Base-by-base conservation (phyloP, 2,888 invertebrate species). In the Papilio elwesi region DNA sequence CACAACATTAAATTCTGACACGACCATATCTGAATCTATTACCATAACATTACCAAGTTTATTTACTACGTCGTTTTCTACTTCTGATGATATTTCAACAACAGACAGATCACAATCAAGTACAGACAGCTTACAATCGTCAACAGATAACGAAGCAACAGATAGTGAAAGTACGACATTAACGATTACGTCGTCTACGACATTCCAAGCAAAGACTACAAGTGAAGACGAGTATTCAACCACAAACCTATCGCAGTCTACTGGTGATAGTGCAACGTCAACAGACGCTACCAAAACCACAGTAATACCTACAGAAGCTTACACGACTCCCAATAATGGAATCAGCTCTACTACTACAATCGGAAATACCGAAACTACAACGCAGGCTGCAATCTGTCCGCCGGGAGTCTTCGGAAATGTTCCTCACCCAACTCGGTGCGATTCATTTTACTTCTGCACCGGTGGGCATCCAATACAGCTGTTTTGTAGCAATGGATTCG, bases 401-500 rank as follows among this genome's bases (percentile, higher is more conserved):
- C 59, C 59, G 0, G 59, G 59, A 59, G 59, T 59, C 38, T 38
- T 59, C 38, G 59, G 59, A 12, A 59, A 59, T 9, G n/a, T 59
- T 38, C 38, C 59, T 12, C 59, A 59, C 38, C 59, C 59, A 6
- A 59, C 59, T 59, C 12, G n/a, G 12, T 59, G 59, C n/a, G 38
- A 59, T n/a, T 59, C 59, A 38, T 59, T 59, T 59, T 59, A 59
- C 10, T 59, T 59, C n/a, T 59, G 59, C 59, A 62, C 59, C 15
- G 68, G 68, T 9, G 68, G 88, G 43, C 2, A 57, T 47, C 55
- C 68, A 10, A 68, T 68, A 48, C 68, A 68, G 55, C 48, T 68
- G 15, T 68, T 76, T 13, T 85, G 85, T 55, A 68, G 76, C 1
- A 74, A 75, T 3, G 82, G 81, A 7, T 76, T 78, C 6, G 81